Base-by-base conservation (phyloP, 2,888 invertebrate genomes). In the Zygaena filipendulae region DNA sequence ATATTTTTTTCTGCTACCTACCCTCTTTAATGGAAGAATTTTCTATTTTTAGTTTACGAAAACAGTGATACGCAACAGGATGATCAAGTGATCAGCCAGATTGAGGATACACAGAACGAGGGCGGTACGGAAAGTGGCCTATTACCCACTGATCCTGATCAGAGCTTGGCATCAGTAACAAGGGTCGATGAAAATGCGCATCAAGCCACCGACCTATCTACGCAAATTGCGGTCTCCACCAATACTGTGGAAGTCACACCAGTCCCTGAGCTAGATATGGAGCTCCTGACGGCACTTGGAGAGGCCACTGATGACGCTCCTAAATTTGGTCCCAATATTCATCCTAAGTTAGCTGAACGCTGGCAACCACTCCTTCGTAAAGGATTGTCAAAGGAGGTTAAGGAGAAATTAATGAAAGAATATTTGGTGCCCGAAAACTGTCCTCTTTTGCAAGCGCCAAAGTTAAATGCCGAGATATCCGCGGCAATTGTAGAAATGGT, bases 291-390 rank as follows among this genome's bases (percentile, higher is more conserved):
- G 2, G 35, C 38, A 10, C 19, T 38, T 2, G 35, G 38, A 3
- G 33, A 33, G 13, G 10, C 25, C 3, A 24, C 16, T 36, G n/a
- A n/a, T n/a, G n/a, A n/a, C n/a, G n/a, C n/a, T n/a, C n/a, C n/a
- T n/a, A n/a, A n/a, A n/a, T n/a, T 21, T 12, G 35, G 35, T 6
- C 21, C 23, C 10, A 21, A 25, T 11, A 34, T 38, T 4, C 35
- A 33, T 19, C 8, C 23, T 1, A 34, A 16, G 4, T 21, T 32
- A 7, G 26, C 35, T 3, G 25, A 30, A 11, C 19, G 19, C 11
- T 35, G 35, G 38, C 8, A 14, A 9, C 32, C 38, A 4, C 13
- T 38, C 5, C 26, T 38, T 6, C 12, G 21, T 11, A 33, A 35
- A 25, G 35, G 33, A 2, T 14, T 38, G 3, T 5, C 18, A 3